These are phyloP conservation scores for Poecilia velifera DNA, from an alignment of 2,797 vertebrate genomes.

Conservation along the genomic window DNA sequence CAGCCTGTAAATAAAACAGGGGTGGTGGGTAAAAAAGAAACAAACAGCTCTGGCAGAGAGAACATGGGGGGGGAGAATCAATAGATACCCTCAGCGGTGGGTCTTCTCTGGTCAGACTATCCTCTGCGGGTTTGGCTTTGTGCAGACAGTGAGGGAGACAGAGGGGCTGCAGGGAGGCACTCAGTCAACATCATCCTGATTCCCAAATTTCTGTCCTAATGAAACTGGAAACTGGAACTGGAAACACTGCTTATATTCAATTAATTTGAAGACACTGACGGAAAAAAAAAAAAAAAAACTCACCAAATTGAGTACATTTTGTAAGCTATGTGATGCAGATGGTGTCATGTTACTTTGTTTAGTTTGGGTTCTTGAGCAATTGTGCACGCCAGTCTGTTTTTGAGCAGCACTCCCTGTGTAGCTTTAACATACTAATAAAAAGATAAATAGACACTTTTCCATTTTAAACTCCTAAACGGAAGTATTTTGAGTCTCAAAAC, in stretches of 20 bases:
- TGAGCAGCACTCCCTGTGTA: constrained; percentile 6
- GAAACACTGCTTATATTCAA: constrained; percentile 57
- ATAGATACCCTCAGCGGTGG: constrained; percentile 78
- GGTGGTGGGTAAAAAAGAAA: constrained; percentile 80
- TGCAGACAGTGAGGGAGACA: constrained; percentile 38
- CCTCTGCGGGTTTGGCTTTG: constrained; percentile 72
- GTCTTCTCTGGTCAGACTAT: constrained; percentile 75
- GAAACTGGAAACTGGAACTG: constrained; percentile 42
- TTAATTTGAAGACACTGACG: constrained; percentile 38
- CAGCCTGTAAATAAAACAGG: constrained; percentile 81
- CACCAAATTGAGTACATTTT: constrained; percentile 36
- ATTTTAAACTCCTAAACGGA: neutral
- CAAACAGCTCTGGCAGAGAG: constrained; percentile 79
- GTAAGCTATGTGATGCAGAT: constrained; percentile 12
- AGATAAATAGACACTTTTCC: neutral
- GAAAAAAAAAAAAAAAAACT: neutral
- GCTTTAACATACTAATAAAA: neutral
- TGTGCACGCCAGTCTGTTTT: constrained; percentile 25
- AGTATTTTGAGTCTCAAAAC: neutral
- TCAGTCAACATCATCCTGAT: constrained; percentile 69
- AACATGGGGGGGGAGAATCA: constrained; percentile 79
- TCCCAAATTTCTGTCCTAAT: constrained; percentile 65
- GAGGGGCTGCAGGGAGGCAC: constrained; percentile 24
- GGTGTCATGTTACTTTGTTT: constrained; percentile 24
- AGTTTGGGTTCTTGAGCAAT: constrained; percentile 19